phyloP scores from a whole-genome alignment of 1,140 invertebrate genomes.

The Triops longicaudatus region DNA sequence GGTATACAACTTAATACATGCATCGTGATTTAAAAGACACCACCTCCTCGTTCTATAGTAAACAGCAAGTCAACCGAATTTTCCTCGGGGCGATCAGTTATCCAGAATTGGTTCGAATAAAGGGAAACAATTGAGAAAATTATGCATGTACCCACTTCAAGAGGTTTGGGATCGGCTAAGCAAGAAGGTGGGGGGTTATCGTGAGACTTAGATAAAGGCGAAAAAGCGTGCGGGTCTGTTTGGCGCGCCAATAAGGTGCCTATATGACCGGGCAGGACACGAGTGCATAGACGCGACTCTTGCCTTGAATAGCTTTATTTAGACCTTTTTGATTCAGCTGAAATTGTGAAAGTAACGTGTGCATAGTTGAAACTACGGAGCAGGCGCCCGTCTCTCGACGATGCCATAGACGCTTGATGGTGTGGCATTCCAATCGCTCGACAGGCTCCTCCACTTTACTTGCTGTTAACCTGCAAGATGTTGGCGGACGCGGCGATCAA shows the following conservation, averaged over 20 bases:
- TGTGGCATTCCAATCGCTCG: slow-evolving; percentile 10
- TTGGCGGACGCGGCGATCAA: slow-evolving; percentile 9
- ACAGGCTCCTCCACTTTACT: slow-evolving; percentile 11
- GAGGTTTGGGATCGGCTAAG: background rate
- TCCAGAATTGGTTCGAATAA: no score
- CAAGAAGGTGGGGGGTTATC: slow-evolving; percentile 4
- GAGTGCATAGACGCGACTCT: background rate
- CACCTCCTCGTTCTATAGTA: no score
- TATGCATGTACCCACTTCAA: background rate
- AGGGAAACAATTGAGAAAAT: background rate
- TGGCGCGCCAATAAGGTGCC: slow-evolving; percentile 8
- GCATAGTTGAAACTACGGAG: background rate
- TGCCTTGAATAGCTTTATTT: background rate
- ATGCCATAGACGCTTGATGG: slow-evolving; percentile 1
- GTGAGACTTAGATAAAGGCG: background rate
- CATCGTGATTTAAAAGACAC: no score
- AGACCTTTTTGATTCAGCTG: background rate
- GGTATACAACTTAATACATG: no score
- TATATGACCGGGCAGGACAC: background rate
- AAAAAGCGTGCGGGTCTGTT: slow-evolving; percentile 1
- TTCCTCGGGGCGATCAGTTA: no score
- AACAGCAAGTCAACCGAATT: no score
- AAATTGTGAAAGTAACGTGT: background rate
- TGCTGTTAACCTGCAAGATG: slow-evolving; percentile 11
- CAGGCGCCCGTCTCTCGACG: background rate